Conservation (phyloP, 2,113 vertebrate species). For the Camarhynchus parvulus region DNA sequence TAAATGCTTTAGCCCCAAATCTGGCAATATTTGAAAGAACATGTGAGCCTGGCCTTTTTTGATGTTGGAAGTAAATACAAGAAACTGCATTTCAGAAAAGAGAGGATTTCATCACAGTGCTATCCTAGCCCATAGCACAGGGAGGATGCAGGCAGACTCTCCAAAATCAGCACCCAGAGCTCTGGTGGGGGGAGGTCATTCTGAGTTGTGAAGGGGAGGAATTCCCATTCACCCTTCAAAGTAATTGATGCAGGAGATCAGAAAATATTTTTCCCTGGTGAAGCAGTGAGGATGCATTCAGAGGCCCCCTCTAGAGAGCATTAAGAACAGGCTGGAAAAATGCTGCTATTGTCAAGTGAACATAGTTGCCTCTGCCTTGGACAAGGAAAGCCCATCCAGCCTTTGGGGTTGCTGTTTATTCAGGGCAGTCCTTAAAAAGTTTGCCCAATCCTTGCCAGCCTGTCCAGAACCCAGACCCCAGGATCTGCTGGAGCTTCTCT, state of each 20-base stretch:
- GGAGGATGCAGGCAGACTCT: neutral
- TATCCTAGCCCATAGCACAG: neutral
- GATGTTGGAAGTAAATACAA: neutral
- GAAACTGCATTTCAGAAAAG: neutral
- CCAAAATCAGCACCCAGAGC: neutral
- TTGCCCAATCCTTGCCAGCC: neutral
- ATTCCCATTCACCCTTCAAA: neutral
- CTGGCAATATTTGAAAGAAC: neutral
- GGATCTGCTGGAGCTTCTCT: neutral
- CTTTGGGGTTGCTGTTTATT: neutral
- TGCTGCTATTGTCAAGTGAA: rapidly evolving
- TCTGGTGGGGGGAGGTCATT: neutral
- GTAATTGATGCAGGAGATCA: neutral
- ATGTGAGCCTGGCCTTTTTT: neutral
- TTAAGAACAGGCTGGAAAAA: neutral
- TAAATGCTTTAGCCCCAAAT: neutral
- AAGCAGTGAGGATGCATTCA: neutral
- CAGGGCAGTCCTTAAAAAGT: neutral
- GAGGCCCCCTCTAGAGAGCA: neutral
- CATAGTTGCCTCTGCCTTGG: neutral
- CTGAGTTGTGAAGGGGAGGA: neutral
- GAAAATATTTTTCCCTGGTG: neutral
- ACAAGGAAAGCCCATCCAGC: neutral
- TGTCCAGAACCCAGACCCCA: neutral
- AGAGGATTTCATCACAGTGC: neutral